Evolutionary conservation across 2,888 invertebrate species (phyloP).

Genomic region (Campaea margaritaria): DNA sequence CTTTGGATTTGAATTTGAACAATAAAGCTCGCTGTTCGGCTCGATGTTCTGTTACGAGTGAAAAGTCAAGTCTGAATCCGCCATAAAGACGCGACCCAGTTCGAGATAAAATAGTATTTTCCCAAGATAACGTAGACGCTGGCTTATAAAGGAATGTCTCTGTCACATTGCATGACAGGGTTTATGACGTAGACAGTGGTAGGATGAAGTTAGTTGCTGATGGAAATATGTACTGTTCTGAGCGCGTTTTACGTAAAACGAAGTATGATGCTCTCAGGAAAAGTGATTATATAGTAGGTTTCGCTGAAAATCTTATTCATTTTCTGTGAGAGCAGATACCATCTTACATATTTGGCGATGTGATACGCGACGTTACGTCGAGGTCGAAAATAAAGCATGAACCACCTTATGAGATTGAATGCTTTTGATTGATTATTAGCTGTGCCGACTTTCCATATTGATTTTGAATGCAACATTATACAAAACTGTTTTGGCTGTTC

Average conservation of each 20-base stretch:
- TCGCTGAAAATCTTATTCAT: not conserved
- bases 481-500: too few species aligned
- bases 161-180: constrained; percentile 21
- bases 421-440: not conserved
- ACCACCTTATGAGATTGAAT: too few species aligned
- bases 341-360: too few species aligned
- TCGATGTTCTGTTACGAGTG: too few species aligned
- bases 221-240: constrained; percentile 1
- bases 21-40: too few species aligned
- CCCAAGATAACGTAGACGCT: constrained; percentile 26
- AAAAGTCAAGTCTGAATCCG: too few species aligned
- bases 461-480: too few species aligned
- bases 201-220: constrained; percentile 1
- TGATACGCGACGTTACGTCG: too few species aligned
- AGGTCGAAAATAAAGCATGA: too few species aligned
- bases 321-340: not conserved
- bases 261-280: not conserved
- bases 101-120: constrained; percentile 34
- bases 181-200: constrained; percentile 4
- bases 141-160: constrained; percentile 30
- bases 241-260: not conserved
- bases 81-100: constrained; percentile 34
- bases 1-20: too few species aligned
- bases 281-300: not conserved
- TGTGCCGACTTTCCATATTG: not conserved